Percentiles rank a stretch among this genome's conserved stretches.
Evolutionary conservation across 2,797 vertebrate genomes (phyloP).

Genomic region (Protosalanx chinensis): DNA sequence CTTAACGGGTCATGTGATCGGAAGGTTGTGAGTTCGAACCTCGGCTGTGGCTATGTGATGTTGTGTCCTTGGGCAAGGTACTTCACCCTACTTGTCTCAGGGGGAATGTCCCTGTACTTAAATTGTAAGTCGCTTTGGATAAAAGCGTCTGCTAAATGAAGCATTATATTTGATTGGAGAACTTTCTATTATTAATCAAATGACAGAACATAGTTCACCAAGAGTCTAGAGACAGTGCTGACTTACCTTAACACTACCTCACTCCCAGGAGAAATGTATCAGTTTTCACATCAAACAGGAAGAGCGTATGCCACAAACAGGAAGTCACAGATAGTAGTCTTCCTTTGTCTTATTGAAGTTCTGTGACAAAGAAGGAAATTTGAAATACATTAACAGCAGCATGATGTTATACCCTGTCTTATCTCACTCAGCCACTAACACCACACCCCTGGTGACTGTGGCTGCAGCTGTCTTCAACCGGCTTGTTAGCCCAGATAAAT

Average conservation of each 20-base stretch:
- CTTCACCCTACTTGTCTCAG: no score
- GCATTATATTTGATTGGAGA: conserved; percentile 53
- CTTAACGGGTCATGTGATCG: no score
- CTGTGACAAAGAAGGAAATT: no score
- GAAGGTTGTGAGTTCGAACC: no score
- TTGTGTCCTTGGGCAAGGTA: no score
- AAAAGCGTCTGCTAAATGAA: no score
- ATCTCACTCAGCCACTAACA: conserved; percentile 60
- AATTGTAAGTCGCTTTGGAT: no score
- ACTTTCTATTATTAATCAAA: no score
- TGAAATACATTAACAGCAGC: no score
- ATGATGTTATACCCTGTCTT: conserved; percentile 35
- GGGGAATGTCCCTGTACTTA: no score
- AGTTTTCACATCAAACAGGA: conserved; percentile 58
- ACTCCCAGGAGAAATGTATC: conserved; percentile 41
- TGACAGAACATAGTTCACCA: no score
- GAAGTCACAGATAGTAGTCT: conserved; percentile 55
- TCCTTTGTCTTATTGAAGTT: conserved; percentile 38
- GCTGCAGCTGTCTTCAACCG: neutral
- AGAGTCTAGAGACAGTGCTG: conserved; percentile 17
- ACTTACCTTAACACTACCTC: neutral
- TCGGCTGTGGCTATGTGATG: no score
- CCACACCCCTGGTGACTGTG: conserved; percentile 37
- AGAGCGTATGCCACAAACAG: conserved; percentile 67
- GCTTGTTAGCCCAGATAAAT: conserved; percentile 16